A percentile compares a stretch with the other conserved stretches of the same genome.
These are phyloP conservation scores for Ctenomys sociabilis DNA, from an alignment of 2,113 vertebrate species.

Conservation along the genomic window DNA sequence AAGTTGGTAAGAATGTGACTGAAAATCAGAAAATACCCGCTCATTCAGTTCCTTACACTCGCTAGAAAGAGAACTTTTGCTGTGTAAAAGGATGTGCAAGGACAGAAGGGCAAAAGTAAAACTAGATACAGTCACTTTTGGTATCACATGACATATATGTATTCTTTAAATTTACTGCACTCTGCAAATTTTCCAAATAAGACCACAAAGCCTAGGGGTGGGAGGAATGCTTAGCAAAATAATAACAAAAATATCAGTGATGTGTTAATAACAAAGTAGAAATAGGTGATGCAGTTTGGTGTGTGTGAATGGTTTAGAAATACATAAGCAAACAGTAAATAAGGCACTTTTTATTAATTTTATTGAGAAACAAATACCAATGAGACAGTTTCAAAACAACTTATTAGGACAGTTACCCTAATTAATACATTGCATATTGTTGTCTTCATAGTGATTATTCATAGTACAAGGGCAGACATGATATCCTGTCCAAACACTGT, in stretches of 20 bases:
- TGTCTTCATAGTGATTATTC: too few species aligned
- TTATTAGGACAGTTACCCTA: too few species aligned
- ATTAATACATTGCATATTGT: too few species aligned
- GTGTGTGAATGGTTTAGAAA: constrained; percentile 27
- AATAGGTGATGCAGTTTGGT: not conserved
- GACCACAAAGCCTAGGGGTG: not conserved
- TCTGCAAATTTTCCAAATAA: constrained; percentile 1
- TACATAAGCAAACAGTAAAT: not conserved
- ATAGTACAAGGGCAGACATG: too few species aligned
- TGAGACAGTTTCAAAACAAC: too few species aligned
- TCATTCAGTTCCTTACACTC: not conserved
- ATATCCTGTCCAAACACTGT: too few species aligned
- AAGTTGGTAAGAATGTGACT: not conserved
- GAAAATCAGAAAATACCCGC: constrained; percentile 27
- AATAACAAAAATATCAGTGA: constrained; percentile 21
- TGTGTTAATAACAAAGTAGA: not conserved
- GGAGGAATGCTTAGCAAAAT: not conserved
- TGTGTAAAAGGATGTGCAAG: not conserved
- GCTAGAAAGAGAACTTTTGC: not conserved
- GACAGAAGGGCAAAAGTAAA: constrained; percentile 2
- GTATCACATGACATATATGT: not conserved
- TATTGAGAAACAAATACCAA: too few species aligned
- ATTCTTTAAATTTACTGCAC: not conserved
- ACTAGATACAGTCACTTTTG: not conserved
- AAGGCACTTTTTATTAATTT: not conserved